These are phyloP conservation scores for Tamias sibiricus DNA, from an alignment of 2,113 vertebrate genomes.

Conservation along the genomic window DNA sequence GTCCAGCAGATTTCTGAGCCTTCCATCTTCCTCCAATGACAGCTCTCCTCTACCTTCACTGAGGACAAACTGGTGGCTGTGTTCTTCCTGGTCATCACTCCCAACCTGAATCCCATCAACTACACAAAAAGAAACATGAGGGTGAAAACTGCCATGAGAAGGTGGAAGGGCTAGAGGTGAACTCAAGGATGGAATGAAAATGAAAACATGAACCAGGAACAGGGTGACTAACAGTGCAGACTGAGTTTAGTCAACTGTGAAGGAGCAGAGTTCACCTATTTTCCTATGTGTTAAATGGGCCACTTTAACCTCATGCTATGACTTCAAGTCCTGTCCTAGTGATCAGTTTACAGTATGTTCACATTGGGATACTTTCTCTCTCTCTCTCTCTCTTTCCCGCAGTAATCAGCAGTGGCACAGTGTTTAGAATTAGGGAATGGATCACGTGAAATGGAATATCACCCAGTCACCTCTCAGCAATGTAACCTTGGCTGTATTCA, in stretches of 20 bases:
- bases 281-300: neutral
- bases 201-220: neutral
- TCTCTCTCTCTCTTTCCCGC: neutral
- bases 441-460: neutral
- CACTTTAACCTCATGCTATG: neutral
- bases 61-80: too few relatives aligned
- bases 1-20: too few relatives aligned
- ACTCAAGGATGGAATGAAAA: neutral
- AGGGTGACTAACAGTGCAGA: neutral
- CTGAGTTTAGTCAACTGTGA: neutral
- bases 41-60: too few relatives aligned
- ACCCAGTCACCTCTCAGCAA: neutral
- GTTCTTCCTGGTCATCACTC: too few relatives aligned
- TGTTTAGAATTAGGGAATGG: neutral
- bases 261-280: neutral
- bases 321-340: neutral
- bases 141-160: too few relatives aligned
- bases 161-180: too few relatives aligned
- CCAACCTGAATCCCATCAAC: too few relatives aligned
- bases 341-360: neutral
- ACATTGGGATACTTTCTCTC: neutral
- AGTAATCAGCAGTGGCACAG: neutral
- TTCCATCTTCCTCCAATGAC: too few relatives aligned
- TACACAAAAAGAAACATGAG: too few relatives aligned
- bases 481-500: neutral